These are phyloP conservation scores for Percopsis transmontana DNA, from an alignment of 2,113 vertebrate genomes.

Conservation along the genomic window DNA sequence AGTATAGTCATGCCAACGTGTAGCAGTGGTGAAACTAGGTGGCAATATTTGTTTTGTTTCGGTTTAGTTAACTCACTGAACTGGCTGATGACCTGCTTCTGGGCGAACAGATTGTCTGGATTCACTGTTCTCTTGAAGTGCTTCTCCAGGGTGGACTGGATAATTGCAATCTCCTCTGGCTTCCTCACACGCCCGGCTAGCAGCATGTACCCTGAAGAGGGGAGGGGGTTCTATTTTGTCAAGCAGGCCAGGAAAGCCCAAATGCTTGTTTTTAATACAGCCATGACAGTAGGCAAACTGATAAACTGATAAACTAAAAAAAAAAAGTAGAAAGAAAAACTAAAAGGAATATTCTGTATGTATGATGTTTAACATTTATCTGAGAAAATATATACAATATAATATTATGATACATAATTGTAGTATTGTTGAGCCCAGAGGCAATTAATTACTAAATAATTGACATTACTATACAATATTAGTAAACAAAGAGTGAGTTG, in stretches of 20 bases:
- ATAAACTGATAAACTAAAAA: no score
- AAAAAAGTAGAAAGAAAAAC: no score
- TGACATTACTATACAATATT: no score
- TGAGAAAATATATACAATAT: no score
- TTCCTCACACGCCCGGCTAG: constrained; percentile 93
- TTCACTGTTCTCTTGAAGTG: constrained; percentile 90
- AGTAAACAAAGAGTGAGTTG: no score
- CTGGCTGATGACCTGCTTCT: constrained; percentile 82
- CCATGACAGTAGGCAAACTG: no score
- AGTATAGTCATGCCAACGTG: no score
- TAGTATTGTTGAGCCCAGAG: no score
- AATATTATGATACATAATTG: no score
- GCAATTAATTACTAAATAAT: no score
- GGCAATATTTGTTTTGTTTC: no score
- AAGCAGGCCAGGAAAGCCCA: not conserved
- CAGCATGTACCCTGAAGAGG: constrained; percentile 89
- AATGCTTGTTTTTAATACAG: not conserved
- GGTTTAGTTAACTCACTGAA: constrained; percentile 95
- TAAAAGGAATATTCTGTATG: no score
- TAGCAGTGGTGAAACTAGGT: not conserved
- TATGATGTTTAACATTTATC: not conserved
- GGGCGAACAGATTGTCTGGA: constrained; percentile 86
- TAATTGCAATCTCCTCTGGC: constrained; percentile 86
- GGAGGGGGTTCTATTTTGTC: rapidly evolving
- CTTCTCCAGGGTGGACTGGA: constrained; percentile 89